Base-by-base conservation (phyloP, 1,140 invertebrate genomes). In the Drosophila suzukii region DNA sequence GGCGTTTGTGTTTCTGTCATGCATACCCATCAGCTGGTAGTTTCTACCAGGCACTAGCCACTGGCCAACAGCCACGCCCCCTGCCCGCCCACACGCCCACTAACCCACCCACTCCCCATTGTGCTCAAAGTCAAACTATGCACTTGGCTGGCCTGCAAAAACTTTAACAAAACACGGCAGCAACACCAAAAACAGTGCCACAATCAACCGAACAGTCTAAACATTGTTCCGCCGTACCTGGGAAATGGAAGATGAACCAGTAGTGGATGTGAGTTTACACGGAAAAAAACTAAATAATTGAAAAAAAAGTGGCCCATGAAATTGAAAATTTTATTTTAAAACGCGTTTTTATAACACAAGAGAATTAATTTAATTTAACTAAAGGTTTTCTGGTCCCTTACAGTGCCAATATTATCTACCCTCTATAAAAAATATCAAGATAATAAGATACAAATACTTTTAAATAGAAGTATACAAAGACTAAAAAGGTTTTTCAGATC, bases 41-140 rank as follows among this genome's bases (percentile, higher is more conserved):
- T 32, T 51, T 30, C 4, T n/a, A 27, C 15, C 17, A 20, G 15
- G 24, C 65, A 20, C 36, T 15, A 11, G 17, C 43, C 34, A 56
- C 30, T 17, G 11, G 43, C 43, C 43, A 44, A 17, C 15, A 46
- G 43, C 43, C 43, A 46, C 41, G 43, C 43, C 43, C 15, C 15
- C 43, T 17, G 43, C 43, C 7, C 30, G 8, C 51, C 30, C 32
- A 15, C 20, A 44, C 30, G 65, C 24, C 36, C 20, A 50, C 44
- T 75, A 60, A 17, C 44, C 79, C 63, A 17, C 24, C 39, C 39
- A 15, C 15, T 13, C 6, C 6, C 4, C 56, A 62, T 86, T 83
- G 72, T 61, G 61, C 75, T 51, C 44, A 60, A 76, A 79, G 56
- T 73, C 62, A 83, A 88, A 74, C 83, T 79, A 86, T 86, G 83